A percentile compares a stretch with the other conserved stretches of the same genome.
These are phyloP conservation scores for Drosophila subquinaria DNA, from an alignment of 2,888 invertebrate species.

Conservation along the genomic window DNA sequence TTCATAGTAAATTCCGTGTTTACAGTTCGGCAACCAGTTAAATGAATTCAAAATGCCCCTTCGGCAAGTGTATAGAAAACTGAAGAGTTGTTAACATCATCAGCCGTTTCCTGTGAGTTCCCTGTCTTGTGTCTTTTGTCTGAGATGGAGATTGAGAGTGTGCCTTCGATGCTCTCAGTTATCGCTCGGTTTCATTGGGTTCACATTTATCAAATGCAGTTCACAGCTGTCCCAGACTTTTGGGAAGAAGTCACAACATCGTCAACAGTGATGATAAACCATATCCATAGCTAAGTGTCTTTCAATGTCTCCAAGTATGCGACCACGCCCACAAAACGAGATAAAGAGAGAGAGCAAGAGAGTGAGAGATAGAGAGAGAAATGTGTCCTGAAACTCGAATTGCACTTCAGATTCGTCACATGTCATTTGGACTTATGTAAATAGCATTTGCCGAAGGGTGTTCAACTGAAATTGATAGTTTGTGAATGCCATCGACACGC, in stretches of 20 bases:
- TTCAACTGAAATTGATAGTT: constrained; percentile 79
- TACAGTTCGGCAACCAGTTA: not conserved
- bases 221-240: constrained; percentile 62
- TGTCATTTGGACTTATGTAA: constrained; percentile 72
- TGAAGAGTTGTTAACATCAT: constrained; percentile 41
- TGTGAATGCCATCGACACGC: constrained; percentile 79
- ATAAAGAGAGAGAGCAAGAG: not conserved
- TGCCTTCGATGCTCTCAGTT: constrained; percentile 25
- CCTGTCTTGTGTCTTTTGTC: constrained; percentile 31
- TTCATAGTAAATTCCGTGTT: not conserved
- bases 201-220: constrained; percentile 76
- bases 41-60: not conserved
- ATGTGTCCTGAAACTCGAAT: constrained; percentile 38
- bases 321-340: constrained; percentile 56
- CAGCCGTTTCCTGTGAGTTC: constrained; percentile 51
- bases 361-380: constrained; percentile 21
- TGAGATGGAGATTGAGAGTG: constrained; percentile 18
- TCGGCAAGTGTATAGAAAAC: not conserved
- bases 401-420: constrained; percentile 78
- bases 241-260: constrained; percentile 30
- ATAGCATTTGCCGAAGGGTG: constrained; percentile 63
- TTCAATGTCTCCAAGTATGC: constrained; percentile 48
- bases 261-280: constrained; percentile 54
- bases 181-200: constrained; percentile 26
- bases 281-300: constrained; percentile 61